These are phyloP conservation scores for Telmatochromis sp. DNA, from an alignment of 2,113 vertebrate species.

Conservation along the genomic window DNA sequence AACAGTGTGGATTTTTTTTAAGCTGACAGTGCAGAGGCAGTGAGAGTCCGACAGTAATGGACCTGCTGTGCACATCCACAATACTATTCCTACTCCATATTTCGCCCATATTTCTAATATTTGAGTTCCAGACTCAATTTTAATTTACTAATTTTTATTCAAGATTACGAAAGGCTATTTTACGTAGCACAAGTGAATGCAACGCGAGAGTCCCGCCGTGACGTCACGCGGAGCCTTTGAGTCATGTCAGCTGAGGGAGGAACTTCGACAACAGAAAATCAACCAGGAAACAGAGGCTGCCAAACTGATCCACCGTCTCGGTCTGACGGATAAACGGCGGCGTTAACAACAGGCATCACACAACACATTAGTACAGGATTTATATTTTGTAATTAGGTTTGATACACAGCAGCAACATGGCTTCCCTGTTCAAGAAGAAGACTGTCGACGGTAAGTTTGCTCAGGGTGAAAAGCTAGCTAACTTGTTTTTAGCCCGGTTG, in stretches of 20 bases:
- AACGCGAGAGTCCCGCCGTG: slow-evolving; percentile 26
- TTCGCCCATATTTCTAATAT: not conserved
- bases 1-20: not conserved
- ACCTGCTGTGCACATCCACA: not conserved
- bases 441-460: slow-evolving; percentile 88
- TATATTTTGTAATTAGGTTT: not conserved
- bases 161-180: not conserved
- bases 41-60: not conserved
- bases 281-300: slow-evolving; percentile 54
- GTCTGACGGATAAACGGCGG: not conserved
- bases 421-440: slow-evolving; percentile 94
- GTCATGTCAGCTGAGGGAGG: slow-evolving; percentile 53
- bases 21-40: not conserved
- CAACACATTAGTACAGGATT: not conserved
- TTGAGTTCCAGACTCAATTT: not conserved
- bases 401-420: slow-evolving; percentile 67
- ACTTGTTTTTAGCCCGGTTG: slow-evolving; percentile 47
- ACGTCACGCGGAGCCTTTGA: slow-evolving; percentile 39
- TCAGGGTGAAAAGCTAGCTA: slow-evolving; percentile 34
- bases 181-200: slow-evolving; percentile 7
- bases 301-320: not conserved
- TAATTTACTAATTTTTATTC: not conserved
- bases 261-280: slow-evolving; percentile 34
- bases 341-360: not conserved
- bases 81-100: not conserved